Percentiles rank a stretch among this genome's conserved stretches.
phyloP scores from a whole-genome alignment of 2,797 vertebrate genomes.

The Mionectes olivaceus region DNA sequence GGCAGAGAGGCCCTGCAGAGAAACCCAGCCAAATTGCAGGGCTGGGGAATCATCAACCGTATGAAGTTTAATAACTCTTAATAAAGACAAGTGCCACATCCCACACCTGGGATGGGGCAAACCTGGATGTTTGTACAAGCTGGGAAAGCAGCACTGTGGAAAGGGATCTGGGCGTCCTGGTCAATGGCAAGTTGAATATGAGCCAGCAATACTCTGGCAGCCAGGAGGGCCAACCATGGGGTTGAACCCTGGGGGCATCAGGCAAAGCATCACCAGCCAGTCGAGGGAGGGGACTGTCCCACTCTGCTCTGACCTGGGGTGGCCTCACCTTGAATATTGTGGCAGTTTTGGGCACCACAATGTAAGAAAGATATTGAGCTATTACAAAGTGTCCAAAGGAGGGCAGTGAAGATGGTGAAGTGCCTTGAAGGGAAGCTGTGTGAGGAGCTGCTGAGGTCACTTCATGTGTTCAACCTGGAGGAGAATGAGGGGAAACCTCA shows the following conservation, averaged over 20 bases:
- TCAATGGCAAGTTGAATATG: fast-evolving
- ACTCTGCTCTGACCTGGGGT: neutral
- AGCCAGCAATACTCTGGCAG: neutral
- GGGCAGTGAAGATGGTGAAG: neutral
- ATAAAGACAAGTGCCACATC: neutral
- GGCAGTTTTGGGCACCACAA: no score
- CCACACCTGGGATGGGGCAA: neutral
- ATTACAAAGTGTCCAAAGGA: neutral
- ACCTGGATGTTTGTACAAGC: neutral
- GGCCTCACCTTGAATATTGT: no score
- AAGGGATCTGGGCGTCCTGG: neutral
- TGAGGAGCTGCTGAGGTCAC: neutral
- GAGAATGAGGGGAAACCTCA: neutral
- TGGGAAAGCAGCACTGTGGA: neutral
- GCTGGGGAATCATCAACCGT: neutral
- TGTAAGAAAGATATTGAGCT: no score
- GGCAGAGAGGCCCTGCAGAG: neutral
- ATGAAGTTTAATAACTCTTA: neutral
- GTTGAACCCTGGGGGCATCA: neutral
- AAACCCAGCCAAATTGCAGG: neutral
- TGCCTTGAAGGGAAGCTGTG: fast-evolving
- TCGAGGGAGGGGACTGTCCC: neutral
- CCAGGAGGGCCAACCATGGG: fast-evolving
- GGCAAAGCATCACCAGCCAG: fast-evolving
- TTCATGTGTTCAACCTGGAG: neutral